Conservation (phyloP, 2,113 vertebrate species). For the Isurus oxyrinchus region DNA sequence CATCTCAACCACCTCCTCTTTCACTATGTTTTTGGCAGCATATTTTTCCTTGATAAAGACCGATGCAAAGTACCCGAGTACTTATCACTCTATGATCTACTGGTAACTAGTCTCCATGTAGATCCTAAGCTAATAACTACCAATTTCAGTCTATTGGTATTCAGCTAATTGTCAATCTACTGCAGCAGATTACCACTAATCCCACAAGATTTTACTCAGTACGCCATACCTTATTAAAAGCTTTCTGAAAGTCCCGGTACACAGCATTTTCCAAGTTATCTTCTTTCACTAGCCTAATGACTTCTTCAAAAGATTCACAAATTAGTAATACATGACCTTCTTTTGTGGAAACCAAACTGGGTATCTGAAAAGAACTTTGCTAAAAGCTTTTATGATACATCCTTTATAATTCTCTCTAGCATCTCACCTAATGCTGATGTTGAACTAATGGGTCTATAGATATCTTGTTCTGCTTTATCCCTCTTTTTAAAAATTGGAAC, state of each 20-base stretch:
- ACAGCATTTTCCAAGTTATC: background rate
- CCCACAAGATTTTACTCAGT: background rate
- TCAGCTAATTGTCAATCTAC: background rate
- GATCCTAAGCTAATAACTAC: background rate
- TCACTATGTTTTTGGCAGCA: too few relatives aligned
- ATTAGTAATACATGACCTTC: background rate
- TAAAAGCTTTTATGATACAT: background rate
- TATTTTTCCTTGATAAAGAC: too few relatives aligned
- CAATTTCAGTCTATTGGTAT: background rate
- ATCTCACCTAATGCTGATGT: background rate
- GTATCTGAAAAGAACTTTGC: background rate
- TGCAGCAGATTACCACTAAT: background rate
- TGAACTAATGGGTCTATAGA: background rate
- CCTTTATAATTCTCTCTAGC: background rate
- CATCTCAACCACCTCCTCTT: too few relatives aligned
- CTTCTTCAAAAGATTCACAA: too few relatives aligned
- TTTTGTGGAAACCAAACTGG: background rate
- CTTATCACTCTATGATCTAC: background rate
- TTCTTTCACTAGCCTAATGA: background rate
- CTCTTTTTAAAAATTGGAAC: background rate
- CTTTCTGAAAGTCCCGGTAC: background rate
- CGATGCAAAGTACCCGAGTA: too few relatives aligned
- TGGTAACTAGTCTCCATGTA: background rate
- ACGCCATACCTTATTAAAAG: background rate
- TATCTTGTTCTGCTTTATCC: background rate